A percentile compares a stretch with the other conserved stretches of the same genome.
phyloP scores from a whole-genome alignment of 2,113 vertebrate genomes.

The Phylloscopus trochiloides region DNA sequence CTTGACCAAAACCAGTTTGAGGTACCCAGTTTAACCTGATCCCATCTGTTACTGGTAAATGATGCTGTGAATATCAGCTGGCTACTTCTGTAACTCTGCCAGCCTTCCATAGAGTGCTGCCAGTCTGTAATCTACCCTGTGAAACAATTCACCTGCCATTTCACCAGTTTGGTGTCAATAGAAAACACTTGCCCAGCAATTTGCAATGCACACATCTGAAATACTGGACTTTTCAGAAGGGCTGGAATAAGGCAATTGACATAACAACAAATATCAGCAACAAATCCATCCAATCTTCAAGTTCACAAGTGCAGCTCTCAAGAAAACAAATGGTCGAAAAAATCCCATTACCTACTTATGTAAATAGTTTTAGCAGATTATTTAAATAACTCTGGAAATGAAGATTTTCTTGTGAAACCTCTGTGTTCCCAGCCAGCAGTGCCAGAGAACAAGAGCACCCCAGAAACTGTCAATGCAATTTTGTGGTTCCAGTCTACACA shows the following conservation, averaged over 20 bases:
- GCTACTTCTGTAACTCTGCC: background rate
- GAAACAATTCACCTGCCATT: background rate
- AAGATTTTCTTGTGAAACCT: background rate
- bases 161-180: background rate
- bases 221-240: background rate
- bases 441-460: background rate
- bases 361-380: background rate
- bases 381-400: background rate
- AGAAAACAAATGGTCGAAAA: background rate
- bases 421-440: background rate
- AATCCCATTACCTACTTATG: background rate
- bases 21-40: background rate
- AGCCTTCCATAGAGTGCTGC: background rate
- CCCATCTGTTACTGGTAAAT: background rate
- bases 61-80: background rate
- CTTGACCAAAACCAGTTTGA: constrained; percentile 24
- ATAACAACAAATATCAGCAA: background rate
- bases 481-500: background rate
- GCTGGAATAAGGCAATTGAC: background rate
- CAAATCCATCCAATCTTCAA: background rate
- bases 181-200: background rate
- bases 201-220: background rate
- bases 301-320: background rate
- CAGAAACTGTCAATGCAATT: background rate
- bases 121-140: background rate